A percentile compares a stretch with the other conserved stretches of the same genome.
Conservation (phyloP, 2,113 vertebrate genomes). For the Todiramphus saurophagus region DNA sequence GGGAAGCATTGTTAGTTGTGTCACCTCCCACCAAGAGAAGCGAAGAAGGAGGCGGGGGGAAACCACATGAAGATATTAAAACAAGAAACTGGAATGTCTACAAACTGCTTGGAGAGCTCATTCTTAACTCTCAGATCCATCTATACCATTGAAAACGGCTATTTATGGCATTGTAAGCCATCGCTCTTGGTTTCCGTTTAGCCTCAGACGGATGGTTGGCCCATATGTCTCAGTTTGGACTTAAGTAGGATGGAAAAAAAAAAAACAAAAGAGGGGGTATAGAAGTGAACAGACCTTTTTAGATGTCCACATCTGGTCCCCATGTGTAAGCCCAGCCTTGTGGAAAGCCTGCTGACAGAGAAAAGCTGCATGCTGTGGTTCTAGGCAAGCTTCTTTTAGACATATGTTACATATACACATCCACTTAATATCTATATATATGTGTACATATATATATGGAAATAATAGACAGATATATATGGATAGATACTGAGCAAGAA, state of each 20-base stretch:
- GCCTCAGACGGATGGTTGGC: not conserved
- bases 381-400: not conserved
- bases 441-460: not conserved
- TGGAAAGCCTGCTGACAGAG: not conserved
- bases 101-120: not conserved
- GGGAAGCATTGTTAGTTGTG: conserved; percentile 9
- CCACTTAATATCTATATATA: not conserved
- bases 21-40: conserved; percentile 56
- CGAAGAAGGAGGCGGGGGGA: rapidly evolving
- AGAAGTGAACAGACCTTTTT: not conserved
- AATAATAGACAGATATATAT: not conserved
- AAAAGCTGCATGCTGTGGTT: not conserved
- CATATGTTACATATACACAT: not conserved
- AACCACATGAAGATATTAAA: conserved; percentile 44
- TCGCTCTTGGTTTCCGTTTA: not conserved
- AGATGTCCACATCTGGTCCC: conserved; percentile 38
- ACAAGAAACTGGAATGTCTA: conserved; percentile 31
- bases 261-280: not conserved
- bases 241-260: not conserved
- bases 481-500: not conserved
- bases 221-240: not conserved
- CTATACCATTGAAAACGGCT: not conserved
- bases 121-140: not conserved
- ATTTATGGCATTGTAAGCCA: not conserved
- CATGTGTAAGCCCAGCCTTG: not conserved